phyloP scores from a whole-genome alignment of 2,113 vertebrate species.

The Narcine bancroftii region DNA sequence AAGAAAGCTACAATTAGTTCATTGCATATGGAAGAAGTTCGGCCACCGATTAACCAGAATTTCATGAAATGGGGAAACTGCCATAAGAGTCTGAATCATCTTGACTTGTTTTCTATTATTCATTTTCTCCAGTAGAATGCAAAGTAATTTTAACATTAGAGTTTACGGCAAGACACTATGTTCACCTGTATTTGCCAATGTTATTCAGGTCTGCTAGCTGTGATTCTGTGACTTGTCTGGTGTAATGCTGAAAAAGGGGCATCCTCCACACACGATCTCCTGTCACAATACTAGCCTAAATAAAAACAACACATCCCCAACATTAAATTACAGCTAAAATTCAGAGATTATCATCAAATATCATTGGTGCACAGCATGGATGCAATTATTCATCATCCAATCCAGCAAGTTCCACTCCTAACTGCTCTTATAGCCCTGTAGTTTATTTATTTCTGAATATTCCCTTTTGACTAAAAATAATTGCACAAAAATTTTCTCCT shows the following conservation, averaged over 20 bases:
- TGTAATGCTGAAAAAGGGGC: constrained; percentile 95
- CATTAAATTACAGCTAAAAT: not conserved
- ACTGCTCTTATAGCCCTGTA: too few relatives aligned
- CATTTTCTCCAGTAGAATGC: not conserved
- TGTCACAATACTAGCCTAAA: constrained; percentile 79
- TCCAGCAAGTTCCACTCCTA: too few relatives aligned
- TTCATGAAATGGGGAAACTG: too few relatives aligned
- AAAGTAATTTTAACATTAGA: not conserved
- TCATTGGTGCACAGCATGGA: not conserved
- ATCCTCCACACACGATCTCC: constrained; percentile 96
- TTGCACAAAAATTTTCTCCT: too few relatives aligned
- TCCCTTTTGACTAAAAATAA: too few relatives aligned
- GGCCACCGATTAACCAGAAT: too few relatives aligned
- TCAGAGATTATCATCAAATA: not conserved
- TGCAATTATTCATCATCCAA: too few relatives aligned
- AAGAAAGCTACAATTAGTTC: too few relatives aligned
- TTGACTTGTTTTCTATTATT: not conserved
- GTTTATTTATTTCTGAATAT: too few relatives aligned
- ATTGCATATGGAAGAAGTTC: too few relatives aligned
- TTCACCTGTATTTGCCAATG: constrained; percentile 81
- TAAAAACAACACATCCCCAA: constrained; percentile 37
- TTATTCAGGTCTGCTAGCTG: constrained; percentile 94
- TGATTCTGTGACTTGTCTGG: constrained; percentile 77
- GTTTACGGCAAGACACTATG: not conserved
- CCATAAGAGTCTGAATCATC: not conserved